A percentile compares a stretch with the other conserved stretches of the same genome.
Evolutionary conservation across 1,140 invertebrate species (phyloP).

Genomic region (Pseudomyrmex cubaensis): DNA sequence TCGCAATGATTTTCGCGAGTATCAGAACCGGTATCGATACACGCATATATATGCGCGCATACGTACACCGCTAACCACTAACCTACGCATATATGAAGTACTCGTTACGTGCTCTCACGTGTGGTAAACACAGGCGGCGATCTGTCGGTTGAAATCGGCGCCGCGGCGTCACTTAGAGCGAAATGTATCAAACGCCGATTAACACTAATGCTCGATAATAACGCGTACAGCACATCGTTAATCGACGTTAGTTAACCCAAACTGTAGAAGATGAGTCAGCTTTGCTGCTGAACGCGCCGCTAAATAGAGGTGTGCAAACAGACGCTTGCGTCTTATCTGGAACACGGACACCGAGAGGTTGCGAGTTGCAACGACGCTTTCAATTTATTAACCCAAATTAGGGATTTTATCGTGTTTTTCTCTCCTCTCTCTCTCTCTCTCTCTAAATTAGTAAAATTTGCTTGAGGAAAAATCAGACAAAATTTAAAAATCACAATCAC

Average conservation of each 20-base stretch:
- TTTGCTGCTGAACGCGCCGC: neutral
- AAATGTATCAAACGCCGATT: constrained; percentile 1
- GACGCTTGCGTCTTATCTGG: neutral
- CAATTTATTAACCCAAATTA: constrained; percentile 16
- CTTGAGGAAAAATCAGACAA: no score
- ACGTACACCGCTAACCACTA: no score
- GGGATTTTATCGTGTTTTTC: no score
- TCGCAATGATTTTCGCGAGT: constrained; percentile 6
- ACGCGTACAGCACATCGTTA: neutral
- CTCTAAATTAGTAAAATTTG: no score
- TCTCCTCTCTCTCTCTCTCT: no score
- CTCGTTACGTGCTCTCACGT: neutral
- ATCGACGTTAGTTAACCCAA: constrained; percentile 14
- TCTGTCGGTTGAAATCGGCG: neutral
- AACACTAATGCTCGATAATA: constrained; percentile 13
- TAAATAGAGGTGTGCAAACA: constrained; percentile 4
- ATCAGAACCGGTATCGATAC: constrained; percentile 14
- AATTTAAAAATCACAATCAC: no score
- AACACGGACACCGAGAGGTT: neutral
- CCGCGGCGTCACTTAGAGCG: neutral
- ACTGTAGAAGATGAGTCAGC: constrained; percentile 4
- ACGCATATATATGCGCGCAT: no score
- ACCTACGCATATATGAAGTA: no score
- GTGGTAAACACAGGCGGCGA: neutral
- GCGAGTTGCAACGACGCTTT: neutral